These are phyloP conservation scores for Polymixis flavicincta DNA, from an alignment of 2,888 invertebrate genomes.

Conservation along the genomic window DNA sequence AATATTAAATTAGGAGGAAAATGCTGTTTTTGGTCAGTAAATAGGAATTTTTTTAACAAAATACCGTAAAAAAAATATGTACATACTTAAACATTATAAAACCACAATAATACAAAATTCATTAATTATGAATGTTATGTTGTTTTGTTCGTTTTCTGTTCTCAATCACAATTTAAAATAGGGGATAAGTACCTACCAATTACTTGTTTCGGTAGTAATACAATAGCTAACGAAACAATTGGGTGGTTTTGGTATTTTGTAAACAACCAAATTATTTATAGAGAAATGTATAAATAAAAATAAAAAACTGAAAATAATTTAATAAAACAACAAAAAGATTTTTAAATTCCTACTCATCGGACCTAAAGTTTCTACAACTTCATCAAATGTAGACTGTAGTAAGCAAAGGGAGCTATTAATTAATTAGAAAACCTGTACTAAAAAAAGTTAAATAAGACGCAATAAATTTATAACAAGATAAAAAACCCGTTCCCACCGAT, in stretches of 20 bases:
- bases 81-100: no score
- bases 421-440: conserved; percentile 51
- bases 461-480: conserved; percentile 63
- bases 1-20: background rate
- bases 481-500: conserved; percentile 66
- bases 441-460: conserved; percentile 60
- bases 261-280: background rate
- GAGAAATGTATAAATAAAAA: background rate
- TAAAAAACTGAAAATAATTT: background rate
- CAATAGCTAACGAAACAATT: no score
- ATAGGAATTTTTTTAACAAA: background rate
- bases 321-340: background rate
- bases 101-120: no score
- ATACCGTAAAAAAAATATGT: background rate
- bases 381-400: conserved; percentile 5
- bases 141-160: no score
- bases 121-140: no score
- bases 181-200: background rate
- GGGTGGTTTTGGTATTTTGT: background rate
- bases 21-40: conserved; percentile 11
- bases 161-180: background rate
- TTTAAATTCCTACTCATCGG: background rate
- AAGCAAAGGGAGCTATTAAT: conserved; percentile 15
- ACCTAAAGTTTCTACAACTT: background rate
- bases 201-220: background rate